phyloP scores from a whole-genome alignment of 2,113 vertebrate genomes.

The Ginglymostoma cirratum region DNA sequence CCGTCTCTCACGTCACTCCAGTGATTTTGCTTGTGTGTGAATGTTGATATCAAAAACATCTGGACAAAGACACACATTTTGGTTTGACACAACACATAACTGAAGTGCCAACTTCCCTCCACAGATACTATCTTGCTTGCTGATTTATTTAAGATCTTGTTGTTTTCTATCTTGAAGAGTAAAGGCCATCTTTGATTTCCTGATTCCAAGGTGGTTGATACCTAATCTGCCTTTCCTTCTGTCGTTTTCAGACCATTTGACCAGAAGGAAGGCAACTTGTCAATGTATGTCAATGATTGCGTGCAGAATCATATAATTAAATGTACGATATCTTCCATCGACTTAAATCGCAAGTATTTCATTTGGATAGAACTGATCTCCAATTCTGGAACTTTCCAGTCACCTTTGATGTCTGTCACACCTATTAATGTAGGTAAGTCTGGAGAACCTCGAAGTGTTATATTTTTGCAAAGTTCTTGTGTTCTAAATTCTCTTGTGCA shows the following conservation, averaged over 20 bases:
- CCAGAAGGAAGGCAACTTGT: slow-evolving; percentile 19
- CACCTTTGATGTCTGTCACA: slow-evolving; percentile 52
- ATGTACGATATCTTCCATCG: slow-evolving; percentile 55
- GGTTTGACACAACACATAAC: not conserved
- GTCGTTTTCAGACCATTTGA: not conserved
- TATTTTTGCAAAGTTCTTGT: not conserved
- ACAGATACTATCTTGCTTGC: not conserved
- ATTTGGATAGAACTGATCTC: slow-evolving; percentile 54
- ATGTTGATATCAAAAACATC: not conserved
- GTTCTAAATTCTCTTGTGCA: not conserved
- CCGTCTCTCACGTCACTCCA: not conserved
- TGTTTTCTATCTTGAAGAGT: not conserved
- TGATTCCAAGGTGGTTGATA: not conserved
- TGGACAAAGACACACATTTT: not conserved
- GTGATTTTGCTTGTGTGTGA: not conserved
- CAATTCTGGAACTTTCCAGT: slow-evolving; percentile 43
- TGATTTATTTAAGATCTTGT: not conserved
- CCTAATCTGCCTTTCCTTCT: not conserved
- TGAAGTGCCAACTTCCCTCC: not conserved
- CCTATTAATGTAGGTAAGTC: slow-evolving; percentile 57
- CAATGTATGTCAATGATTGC: not conserved
- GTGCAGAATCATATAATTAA: slow-evolving; percentile 41
- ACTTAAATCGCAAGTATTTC: slow-evolving; percentile 46
- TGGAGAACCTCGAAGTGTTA: not conserved
- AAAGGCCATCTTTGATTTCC: not conserved